Evolutionary conservation across 2,888 invertebrate species (phyloP).

Genomic region (Drosophila nr. medialis): DNA sequence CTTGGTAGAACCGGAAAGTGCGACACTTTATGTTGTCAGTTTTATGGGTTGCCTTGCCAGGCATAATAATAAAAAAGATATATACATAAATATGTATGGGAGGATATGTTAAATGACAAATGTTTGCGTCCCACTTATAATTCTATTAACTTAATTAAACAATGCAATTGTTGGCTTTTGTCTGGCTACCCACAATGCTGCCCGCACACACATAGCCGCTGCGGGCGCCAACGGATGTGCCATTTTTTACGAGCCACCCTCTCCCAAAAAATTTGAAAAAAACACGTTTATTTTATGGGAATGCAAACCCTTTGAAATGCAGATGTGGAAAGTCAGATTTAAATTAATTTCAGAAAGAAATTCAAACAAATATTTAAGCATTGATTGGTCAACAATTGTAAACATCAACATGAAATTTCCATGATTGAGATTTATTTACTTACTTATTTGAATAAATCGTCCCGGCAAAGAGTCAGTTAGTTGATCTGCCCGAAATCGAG

Average conservation of each 20-base stretch:
- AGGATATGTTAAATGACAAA: constrained; percentile 37
- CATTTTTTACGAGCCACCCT: constrained; percentile 29
- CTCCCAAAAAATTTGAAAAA: constrained; percentile 2
- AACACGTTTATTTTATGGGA: constrained; percentile 43
- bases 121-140: constrained; percentile 59
- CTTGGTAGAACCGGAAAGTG: too few species aligned
- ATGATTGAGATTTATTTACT: constrained; percentile 24
- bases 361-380: constrained; percentile 31
- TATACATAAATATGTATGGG: background rate
- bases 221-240: constrained; percentile 29
- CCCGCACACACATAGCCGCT: constrained; percentile 2
- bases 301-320: constrained; percentile 50
- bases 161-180: constrained; percentile 60
- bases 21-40: constrained; percentile 61
- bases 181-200: constrained; percentile 30
- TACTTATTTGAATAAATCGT: background rate
- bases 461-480: background rate
- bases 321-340: constrained; percentile 27
- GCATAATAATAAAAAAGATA: constrained; percentile 6
- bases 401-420: constrained; percentile 38
- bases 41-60: constrained; percentile 51
- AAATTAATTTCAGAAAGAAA: constrained; percentile 20
- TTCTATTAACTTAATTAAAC: constrained; percentile 78
- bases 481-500: background rate
- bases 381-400: constrained; percentile 44